Evolutionary conservation across 2,888 invertebrate species (phyloP).

Genomic region (Erebia epiphron): DNA sequence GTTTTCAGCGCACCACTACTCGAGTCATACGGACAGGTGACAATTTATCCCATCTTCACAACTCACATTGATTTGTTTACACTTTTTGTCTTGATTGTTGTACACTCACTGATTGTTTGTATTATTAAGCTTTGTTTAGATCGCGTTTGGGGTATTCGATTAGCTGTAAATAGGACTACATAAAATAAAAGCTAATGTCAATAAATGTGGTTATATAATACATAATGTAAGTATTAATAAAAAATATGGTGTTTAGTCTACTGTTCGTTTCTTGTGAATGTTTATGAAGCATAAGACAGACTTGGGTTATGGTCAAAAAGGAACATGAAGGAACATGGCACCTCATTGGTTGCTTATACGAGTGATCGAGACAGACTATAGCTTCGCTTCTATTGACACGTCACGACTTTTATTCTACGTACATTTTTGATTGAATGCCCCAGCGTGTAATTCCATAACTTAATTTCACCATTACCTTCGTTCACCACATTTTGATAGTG

Average conservation of each 20-base stretch:
- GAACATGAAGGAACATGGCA: too few species aligned
- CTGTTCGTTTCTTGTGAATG: too few species aligned
- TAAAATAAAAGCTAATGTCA: neutral
- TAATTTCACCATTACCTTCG: constrained; percentile 20
- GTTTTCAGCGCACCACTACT: constrained; percentile 74
- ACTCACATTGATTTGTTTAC: constrained; percentile 26
- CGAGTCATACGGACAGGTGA: constrained; percentile 75
- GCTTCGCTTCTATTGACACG: neutral
- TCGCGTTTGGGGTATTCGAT: constrained; percentile 21
- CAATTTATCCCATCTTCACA: constrained; percentile 30
- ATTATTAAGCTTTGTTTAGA: constrained; percentile 17
- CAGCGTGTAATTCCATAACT: constrained; percentile 25
- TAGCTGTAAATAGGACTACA: constrained; percentile 4
- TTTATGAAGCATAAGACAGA: too few species aligned
- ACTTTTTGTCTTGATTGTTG: constrained; percentile 36
- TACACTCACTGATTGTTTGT: constrained; percentile 41
- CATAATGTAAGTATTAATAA: neutral
- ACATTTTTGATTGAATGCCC: constrained; percentile 26
- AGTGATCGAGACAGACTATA: too few species aligned
- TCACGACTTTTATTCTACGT: neutral
- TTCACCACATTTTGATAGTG: constrained; percentile 32
- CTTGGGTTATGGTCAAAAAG: too few species aligned
- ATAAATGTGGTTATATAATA: neutral
- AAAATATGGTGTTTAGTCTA: too few species aligned
- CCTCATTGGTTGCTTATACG: too few species aligned